A percentile compares a stretch with the other conserved stretches of the same genome.
Conservation (phyloP, 2,888 invertebrate genomes). For the Tipula vernalis region DNA sequence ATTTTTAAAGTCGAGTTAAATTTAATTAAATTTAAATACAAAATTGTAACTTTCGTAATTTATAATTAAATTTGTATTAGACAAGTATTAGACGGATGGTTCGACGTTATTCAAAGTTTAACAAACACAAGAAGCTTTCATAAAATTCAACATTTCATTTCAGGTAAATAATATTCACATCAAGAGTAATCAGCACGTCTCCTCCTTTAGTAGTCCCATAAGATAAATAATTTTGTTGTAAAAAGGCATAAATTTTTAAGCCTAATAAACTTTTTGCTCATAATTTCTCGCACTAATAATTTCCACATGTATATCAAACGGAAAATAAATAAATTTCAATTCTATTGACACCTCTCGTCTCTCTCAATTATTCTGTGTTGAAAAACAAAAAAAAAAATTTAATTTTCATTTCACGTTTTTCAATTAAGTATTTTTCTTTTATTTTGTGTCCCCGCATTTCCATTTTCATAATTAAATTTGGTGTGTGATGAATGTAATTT, state of each 20-base stretch:
- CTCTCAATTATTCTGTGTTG: neutral
- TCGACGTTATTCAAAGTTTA: too few relatives aligned
- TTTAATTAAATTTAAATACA: too few relatives aligned
- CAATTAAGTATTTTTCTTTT: neutral
- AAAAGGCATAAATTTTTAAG: neutral
- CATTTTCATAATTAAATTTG: neutral
- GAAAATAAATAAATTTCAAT: neutral
- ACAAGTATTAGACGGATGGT: too few relatives aligned
- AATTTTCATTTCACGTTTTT: neutral
- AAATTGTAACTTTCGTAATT: too few relatives aligned
- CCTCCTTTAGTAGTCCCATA: neutral
- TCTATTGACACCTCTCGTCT: neutral
- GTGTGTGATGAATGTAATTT: neutral
- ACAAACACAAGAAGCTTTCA: too few relatives aligned
- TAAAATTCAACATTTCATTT: too few relatives aligned
- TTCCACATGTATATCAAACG: neutral
- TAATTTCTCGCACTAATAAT: neutral
- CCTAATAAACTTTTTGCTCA: neutral
- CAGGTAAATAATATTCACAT: neutral
- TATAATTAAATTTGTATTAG: too few relatives aligned
- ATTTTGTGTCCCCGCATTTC: neutral
- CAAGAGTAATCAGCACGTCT: neutral
- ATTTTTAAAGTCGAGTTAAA: too few relatives aligned
- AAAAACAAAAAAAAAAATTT: neutral
- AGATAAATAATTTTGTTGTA: neutral